A percentile compares a stretch with the other conserved stretches of the same genome.
These are phyloP conservation scores for Rhabdornis inornatus DNA, from an alignment of 2,113 vertebrate genomes.

Conservation along the genomic window DNA sequence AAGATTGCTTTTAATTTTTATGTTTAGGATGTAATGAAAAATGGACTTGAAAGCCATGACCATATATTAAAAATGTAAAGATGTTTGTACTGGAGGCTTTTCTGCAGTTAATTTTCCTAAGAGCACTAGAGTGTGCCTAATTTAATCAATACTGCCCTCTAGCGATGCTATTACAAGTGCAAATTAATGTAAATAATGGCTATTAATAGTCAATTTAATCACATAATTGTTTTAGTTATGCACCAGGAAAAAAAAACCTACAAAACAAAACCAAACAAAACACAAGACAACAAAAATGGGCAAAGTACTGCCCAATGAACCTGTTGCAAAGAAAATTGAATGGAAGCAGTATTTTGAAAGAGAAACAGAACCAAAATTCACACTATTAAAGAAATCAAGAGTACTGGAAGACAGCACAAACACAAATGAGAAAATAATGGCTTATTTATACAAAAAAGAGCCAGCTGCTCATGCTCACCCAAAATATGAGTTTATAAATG, in stretches of 20 bases:
- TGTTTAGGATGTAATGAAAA: background rate
- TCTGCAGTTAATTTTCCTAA: background rate
- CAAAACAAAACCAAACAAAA: background rate
- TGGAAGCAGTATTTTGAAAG: background rate
- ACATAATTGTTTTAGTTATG: background rate
- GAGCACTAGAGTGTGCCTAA: background rate
- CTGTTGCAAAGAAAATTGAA: background rate
- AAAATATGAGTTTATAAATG: background rate
- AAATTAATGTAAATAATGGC: slow-evolving; percentile 11
- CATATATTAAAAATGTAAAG: background rate
- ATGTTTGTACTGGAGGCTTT: background rate
- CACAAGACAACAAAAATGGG: background rate
- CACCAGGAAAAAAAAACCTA: background rate
- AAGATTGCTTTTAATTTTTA: background rate
- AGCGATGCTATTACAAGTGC: slow-evolving; percentile 33
- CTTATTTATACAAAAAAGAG: background rate
- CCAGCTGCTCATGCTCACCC: background rate
- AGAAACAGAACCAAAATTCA: background rate
- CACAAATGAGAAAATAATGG: background rate
- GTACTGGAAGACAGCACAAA: background rate
- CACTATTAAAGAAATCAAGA: background rate
- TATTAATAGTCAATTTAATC: background rate
- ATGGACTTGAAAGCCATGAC: background rate
- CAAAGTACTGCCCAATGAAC: background rate
- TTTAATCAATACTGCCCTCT: slow-evolving; percentile 62